Conservation (phyloP, 2,888 invertebrate species). For the Margaritifera margaritifera region DNA sequence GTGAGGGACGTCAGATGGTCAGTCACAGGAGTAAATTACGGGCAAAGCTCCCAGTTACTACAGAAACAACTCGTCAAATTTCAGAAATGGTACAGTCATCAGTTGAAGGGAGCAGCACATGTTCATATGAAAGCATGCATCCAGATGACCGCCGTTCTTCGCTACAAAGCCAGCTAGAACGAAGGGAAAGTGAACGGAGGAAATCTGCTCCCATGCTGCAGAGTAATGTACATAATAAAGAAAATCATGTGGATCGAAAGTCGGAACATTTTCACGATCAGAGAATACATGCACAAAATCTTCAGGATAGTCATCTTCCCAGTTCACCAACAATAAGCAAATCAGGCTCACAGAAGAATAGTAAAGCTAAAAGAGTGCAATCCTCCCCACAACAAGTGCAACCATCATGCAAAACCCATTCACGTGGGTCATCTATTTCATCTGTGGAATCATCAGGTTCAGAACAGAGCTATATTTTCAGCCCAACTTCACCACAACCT, state of each 20-base stretch:
- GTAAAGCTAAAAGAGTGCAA: constrained; percentile 17
- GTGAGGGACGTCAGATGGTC: constrained; percentile 51
- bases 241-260: constrained; percentile 30
- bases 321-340: constrained; percentile 19
- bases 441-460: constrained; percentile 32
- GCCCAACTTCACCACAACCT: constrained; percentile 18
- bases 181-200: constrained; percentile 36
- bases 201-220: constrained; percentile 44
- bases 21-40: constrained; percentile 57
- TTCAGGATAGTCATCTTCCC: constrained; percentile 25
- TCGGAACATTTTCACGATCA: constrained; percentile 34
- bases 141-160: constrained; percentile 44
- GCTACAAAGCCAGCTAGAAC: constrained; percentile 30
- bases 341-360: constrained; percentile 19
- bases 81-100: constrained; percentile 65
- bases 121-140: constrained; percentile 34
- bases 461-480: constrained; percentile 19
- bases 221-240: constrained; percentile 8
- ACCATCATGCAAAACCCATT: constrained; percentile 27
- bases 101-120: constrained; percentile 49
- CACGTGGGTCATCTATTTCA: constrained; percentile 35
- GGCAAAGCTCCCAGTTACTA: constrained; percentile 63
- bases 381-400: constrained; percentile 21
- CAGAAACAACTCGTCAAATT: constrained; percentile 63
- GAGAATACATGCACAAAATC: constrained; percentile 31